Conservation (phyloP, 2,797 vertebrate genomes). For the Carapus acus region DNA sequence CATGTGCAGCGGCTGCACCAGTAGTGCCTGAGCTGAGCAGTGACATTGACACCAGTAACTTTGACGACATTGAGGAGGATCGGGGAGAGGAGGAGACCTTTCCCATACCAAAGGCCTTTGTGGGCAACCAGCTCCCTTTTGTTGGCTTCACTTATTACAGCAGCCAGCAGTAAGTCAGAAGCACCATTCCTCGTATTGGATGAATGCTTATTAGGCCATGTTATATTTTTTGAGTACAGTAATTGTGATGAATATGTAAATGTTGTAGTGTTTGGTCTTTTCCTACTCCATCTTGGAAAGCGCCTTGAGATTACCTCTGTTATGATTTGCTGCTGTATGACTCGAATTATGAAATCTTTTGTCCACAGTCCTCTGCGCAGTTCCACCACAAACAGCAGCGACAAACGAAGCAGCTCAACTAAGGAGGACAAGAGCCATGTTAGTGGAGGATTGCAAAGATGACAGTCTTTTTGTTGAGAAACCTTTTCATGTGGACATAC, state of each 20-base stretch:
- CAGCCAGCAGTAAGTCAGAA: conserved; percentile 88
- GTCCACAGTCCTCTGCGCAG: conserved; percentile 74
- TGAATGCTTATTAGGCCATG: not conserved
- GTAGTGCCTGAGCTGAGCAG: conserved; percentile 97
- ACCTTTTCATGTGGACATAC: not conserved
- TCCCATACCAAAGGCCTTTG: conserved; percentile 97
- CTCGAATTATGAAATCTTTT: conserved; percentile 1
- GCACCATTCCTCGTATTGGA: too few relatives aligned
- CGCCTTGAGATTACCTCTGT: too few relatives aligned
- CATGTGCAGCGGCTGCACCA: conserved; percentile 85
- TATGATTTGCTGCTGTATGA: not conserved
- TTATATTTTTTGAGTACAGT: not conserved
- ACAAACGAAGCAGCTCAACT: conserved; percentile 81
- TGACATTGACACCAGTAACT: conserved; percentile 97
- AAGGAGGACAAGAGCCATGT: conserved; percentile 93
- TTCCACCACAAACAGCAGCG: conserved; percentile 79
- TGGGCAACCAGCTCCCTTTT: conserved; percentile 97
- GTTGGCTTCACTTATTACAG: conserved; percentile 99
- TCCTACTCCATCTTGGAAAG: too few relatives aligned
- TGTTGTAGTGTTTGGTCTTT: too few relatives aligned
- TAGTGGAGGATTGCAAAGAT: conserved; percentile 47
- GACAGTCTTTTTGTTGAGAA: not conserved
- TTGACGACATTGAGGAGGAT: conserved; percentile 97
- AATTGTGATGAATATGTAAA: too few relatives aligned
- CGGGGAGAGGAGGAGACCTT: conserved; percentile 98